Percentiles rank a stretch among this genome's conserved stretches.
phyloP scores from a whole-genome alignment of 2,113 vertebrate species.

The Callipepla californica region DNA sequence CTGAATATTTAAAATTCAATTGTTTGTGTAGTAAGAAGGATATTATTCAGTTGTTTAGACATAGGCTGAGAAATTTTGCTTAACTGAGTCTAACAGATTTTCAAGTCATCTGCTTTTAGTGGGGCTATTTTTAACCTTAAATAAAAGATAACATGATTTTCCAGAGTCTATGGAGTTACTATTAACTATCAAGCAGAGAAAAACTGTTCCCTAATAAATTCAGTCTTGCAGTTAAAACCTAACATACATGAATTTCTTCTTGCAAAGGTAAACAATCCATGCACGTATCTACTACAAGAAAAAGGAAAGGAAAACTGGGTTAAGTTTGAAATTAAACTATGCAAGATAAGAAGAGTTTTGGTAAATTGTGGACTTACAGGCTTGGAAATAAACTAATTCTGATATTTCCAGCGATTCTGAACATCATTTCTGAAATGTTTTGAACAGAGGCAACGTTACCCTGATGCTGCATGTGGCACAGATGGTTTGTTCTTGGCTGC shows the following conservation, averaged over 20 bases:
- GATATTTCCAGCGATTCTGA: not conserved
- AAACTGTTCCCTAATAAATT: not conserved
- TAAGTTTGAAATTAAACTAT: not conserved
- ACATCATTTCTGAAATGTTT: not conserved
- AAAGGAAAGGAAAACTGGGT: not conserved
- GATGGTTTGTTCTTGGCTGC: not conserved
- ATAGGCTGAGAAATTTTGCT: not conserved
- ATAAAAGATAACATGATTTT: not conserved
- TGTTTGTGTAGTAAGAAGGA: not conserved
- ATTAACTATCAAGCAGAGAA: not conserved
- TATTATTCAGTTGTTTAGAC: not conserved
- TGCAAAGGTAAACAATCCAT: not conserved
- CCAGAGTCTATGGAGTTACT: not conserved
- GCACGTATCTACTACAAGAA: not conserved
- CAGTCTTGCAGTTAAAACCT: not conserved
- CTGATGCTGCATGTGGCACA: not conserved
- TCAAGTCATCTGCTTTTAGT: not conserved
- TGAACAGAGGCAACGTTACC: not conserved
- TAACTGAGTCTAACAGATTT: not conserved
- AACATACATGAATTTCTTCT: not conserved
- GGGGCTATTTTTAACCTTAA: not conserved
- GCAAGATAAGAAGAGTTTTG: not conserved
- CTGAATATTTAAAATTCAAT: not conserved
- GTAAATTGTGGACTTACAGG: not conserved
- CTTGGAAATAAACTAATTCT: not conserved